phyloP scores from a whole-genome alignment of 2,113 vertebrate genomes.

The Tautogolabrus adspersus region DNA sequence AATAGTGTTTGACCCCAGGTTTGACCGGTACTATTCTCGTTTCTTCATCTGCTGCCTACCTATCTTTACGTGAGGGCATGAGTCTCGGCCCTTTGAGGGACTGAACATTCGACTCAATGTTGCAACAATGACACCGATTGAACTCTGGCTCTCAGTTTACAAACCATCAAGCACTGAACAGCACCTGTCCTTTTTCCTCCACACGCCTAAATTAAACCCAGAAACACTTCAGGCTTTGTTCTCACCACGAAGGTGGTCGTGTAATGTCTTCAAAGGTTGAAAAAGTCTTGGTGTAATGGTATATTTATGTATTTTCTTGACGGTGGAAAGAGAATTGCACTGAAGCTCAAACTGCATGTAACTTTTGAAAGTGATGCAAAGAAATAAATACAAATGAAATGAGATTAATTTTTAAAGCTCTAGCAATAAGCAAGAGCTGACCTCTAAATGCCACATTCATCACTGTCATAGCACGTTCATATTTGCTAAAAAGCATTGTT shows the following conservation, averaged over 20 bases:
- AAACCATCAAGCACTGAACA: background rate
- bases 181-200: slow-evolving; percentile 62
- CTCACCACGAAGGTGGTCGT: slow-evolving; percentile 14
- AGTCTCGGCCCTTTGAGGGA: slow-evolving; percentile 16
- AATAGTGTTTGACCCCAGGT: slow-evolving; percentile 5
- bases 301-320: too few relatives aligned
- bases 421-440: too few relatives aligned
- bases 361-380: too few relatives aligned
- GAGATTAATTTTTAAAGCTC: too few relatives aligned
- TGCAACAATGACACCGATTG: slow-evolving; percentile 34
- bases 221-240: slow-evolving; percentile 42
- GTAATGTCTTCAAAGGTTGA: slow-evolving; percentile 1
- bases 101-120: slow-evolving; percentile 30
- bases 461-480: too few relatives aligned
- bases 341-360: background rate
- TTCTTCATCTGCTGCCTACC: background rate
- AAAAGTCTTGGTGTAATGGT: background rate
- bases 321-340: background rate
- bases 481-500: too few relatives aligned
- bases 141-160: slow-evolving; percentile 56
- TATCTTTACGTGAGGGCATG: slow-evolving; percentile 13
- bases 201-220: slow-evolving; percentile 41
- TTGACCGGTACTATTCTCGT: slow-evolving; percentile 20
- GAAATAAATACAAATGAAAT: too few relatives aligned
- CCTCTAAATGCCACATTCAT: too few relatives aligned